Percentiles rank a stretch among this genome's conserved stretches.
Evolutionary conservation across 2,113 vertebrate genomes (phyloP).

Genomic region (Scomber scombrus): DNA sequence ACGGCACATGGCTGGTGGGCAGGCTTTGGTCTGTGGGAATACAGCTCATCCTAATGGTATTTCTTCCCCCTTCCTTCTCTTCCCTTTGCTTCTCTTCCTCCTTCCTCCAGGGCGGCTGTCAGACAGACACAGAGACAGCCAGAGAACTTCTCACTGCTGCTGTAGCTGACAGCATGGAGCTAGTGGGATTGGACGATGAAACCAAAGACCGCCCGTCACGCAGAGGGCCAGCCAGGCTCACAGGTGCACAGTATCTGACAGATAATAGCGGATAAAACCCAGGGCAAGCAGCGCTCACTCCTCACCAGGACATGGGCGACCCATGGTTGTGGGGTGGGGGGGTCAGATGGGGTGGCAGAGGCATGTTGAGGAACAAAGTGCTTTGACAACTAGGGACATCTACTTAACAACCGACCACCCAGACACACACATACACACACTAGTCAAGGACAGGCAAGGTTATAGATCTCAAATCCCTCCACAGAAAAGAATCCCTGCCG

Average conservation of each 20-base stretch:
- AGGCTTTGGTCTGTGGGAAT: slow-evolving; percentile 78
- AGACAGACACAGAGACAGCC: slow-evolving; percentile 66
- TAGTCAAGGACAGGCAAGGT: slow-evolving; percentile 72
- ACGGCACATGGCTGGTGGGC: slow-evolving; percentile 77
- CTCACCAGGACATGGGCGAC: slow-evolving; percentile 30
- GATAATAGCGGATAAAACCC: slow-evolving; percentile 79
- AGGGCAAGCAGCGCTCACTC: slow-evolving; percentile 46
- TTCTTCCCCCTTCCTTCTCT: slow-evolving; percentile 46
- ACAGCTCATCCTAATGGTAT: slow-evolving; percentile 77
- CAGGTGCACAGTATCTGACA: slow-evolving; percentile 76
- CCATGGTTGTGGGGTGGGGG: slow-evolving; percentile 11
- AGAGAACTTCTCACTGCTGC: slow-evolving; percentile 64
- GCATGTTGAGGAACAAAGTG: slow-evolving; percentile 55
- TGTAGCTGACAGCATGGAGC: slow-evolving; percentile 72
- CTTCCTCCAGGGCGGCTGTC: slow-evolving; percentile 74
- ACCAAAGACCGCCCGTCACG: slow-evolving; percentile 54
- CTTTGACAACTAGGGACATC: slow-evolving; percentile 58
- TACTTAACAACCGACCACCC: slow-evolving; percentile 57
- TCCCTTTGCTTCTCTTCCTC: slow-evolving; percentile 58
- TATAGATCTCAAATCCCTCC: slow-evolving; percentile 51
- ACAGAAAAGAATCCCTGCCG: slow-evolving; percentile 49
- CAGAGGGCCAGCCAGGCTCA: slow-evolving; percentile 61
- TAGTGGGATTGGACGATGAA: slow-evolving; percentile 68
- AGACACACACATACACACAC: slow-evolving; percentile 26
- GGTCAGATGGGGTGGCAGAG: slow-evolving; percentile 33